phyloP scores from a whole-genome alignment of 1,140 invertebrate species.

The Ceratina japonica region DNA sequence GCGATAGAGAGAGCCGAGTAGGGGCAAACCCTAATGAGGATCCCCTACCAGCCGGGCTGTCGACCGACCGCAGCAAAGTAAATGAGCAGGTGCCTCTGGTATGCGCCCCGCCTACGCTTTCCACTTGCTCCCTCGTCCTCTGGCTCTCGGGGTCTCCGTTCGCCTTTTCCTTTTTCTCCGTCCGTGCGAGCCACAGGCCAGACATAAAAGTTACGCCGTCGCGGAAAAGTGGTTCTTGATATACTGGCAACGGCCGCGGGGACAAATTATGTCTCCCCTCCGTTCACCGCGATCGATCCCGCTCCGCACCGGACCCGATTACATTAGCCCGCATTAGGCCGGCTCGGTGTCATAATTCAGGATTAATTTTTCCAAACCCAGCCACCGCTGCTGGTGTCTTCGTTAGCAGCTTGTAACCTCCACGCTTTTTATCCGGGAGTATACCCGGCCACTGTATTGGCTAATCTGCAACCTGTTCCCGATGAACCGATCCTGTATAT shows the following conservation, averaged over 20 bases:
- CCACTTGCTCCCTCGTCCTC: slow-evolving; percentile 61
- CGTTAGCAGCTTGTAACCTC: slow-evolving; percentile 7
- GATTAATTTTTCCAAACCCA: slow-evolving; percentile 42
- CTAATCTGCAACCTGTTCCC: slow-evolving; percentile 1
- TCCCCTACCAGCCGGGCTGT: slow-evolving; percentile 51
- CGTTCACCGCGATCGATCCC: not conserved
- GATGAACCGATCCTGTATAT: not conserved
- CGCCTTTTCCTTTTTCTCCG: slow-evolving; percentile 9
- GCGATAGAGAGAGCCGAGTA: slow-evolving; percentile 44
- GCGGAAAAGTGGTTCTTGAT: slow-evolving; percentile 58
- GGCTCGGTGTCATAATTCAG: slow-evolving; percentile 52
- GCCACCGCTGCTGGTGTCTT: slow-evolving; percentile 7
- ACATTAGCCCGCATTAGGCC: slow-evolving; percentile 57
- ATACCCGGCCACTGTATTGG: not conserved
- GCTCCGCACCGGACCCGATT: slow-evolving; percentile 6
- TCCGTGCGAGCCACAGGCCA: too few species aligned
- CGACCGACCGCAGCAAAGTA: slow-evolving; percentile 61
- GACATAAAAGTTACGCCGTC: slow-evolving; percentile 8
- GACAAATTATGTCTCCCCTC: slow-evolving; percentile 47
- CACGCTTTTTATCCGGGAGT: not conserved
- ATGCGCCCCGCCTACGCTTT: slow-evolving; percentile 75
- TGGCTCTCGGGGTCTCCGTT: slow-evolving; percentile 12
- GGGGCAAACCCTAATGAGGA: slow-evolving; percentile 68
- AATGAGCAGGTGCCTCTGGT: slow-evolving; percentile 75
- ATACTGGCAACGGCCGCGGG: slow-evolving; percentile 14